phyloP scores from a whole-genome alignment of 2,888 invertebrate genomes.

The Poecilus cupreus region DNA sequence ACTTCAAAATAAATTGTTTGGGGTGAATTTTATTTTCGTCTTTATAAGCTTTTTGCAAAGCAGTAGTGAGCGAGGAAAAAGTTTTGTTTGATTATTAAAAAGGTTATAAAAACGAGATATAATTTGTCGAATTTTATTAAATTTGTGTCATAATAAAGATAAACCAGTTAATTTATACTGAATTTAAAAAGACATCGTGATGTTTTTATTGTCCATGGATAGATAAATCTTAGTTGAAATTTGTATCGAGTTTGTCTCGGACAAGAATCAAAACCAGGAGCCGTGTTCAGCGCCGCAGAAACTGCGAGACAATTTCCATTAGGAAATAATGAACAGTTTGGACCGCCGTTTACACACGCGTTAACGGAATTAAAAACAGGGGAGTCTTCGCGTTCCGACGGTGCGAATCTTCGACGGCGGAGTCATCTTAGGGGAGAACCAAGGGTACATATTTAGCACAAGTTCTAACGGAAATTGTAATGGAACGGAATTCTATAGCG shows the following conservation, averaged over 20 bases:
- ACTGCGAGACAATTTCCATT: slow-evolving; percentile 47
- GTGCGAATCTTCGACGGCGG: slow-evolving; percentile 18
- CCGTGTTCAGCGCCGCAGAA: not conserved
- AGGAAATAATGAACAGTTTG: slow-evolving; percentile 53
- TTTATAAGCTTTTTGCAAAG: not conserved
- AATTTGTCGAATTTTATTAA: slow-evolving; percentile 48
- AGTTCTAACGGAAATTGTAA: slow-evolving; percentile 56
- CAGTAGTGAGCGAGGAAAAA: too few relatives aligned
- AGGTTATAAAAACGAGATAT: slow-evolving; percentile 36
- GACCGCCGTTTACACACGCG: slow-evolving; percentile 45
- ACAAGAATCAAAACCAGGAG: slow-evolving; percentile 15
- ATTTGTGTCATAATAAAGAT: slow-evolving; percentile 50
- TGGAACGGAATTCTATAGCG: slow-evolving; percentile 22
- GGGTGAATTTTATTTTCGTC: not conserved
- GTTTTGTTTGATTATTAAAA: not conserved
- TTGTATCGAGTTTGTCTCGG: not conserved
- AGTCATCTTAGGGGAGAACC: slow-evolving; percentile 24
- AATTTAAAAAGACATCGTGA: slow-evolving; percentile 7
- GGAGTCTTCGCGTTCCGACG: slow-evolving; percentile 37
- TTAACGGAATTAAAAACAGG: slow-evolving; percentile 57
- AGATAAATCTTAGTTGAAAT: not conserved
- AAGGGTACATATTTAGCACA: slow-evolving; percentile 41
- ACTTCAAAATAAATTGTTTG: not conserved
- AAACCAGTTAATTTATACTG: slow-evolving; percentile 41
- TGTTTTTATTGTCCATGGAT: slow-evolving; percentile 7